A percentile compares a stretch with the other conserved stretches of the same genome.
Conservation (phyloP, 2,113 vertebrate genomes). For the Thunnus maccoyii region DNA sequence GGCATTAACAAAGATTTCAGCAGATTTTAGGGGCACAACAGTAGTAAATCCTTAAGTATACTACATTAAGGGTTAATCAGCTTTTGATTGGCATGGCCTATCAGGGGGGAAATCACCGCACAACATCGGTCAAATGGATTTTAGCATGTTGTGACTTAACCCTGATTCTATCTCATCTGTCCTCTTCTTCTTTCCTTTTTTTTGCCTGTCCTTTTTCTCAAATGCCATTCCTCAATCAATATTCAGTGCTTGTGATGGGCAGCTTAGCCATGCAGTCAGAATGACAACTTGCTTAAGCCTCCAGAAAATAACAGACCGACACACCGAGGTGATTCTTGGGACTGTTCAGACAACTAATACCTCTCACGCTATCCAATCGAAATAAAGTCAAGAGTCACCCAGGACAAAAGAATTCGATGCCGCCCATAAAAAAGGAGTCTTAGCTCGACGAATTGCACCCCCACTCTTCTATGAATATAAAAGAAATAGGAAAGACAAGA, state of each 20-base stretch:
- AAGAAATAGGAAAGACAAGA: conserved; percentile 12
- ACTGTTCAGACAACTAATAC: neutral
- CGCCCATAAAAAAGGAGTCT: neutral
- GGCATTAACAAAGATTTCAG: too few species aligned
- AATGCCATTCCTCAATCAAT: conserved; percentile 3
- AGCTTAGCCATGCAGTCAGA: conserved; percentile 16
- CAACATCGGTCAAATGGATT: neutral
- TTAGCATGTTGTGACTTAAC: neutral
- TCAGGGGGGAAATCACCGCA: too few species aligned
- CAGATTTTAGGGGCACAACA: too few species aligned
- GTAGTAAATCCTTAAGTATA: too few species aligned
- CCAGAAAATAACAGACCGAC: conserved; percentile 18
- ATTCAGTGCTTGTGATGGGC: conserved; percentile 16
- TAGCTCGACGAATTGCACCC: neutral
- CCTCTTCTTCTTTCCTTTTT: neutral
- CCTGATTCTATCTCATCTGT: neutral
- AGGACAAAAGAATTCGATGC: conserved; percentile 4
- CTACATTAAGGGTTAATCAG: too few species aligned
- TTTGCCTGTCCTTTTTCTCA: neutral
- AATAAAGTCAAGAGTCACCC: conserved; percentile 8
- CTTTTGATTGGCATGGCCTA: too few species aligned
- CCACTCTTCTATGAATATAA: conserved; percentile 30
- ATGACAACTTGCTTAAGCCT: conserved; percentile 35
- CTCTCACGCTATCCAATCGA: conserved; percentile 3
- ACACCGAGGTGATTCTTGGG: neutral